A percentile compares a stretch with the other conserved stretches of the same genome.
phyloP scores from a whole-genome alignment of 2,113 vertebrate species.

The Fregata magnificens region DNA sequence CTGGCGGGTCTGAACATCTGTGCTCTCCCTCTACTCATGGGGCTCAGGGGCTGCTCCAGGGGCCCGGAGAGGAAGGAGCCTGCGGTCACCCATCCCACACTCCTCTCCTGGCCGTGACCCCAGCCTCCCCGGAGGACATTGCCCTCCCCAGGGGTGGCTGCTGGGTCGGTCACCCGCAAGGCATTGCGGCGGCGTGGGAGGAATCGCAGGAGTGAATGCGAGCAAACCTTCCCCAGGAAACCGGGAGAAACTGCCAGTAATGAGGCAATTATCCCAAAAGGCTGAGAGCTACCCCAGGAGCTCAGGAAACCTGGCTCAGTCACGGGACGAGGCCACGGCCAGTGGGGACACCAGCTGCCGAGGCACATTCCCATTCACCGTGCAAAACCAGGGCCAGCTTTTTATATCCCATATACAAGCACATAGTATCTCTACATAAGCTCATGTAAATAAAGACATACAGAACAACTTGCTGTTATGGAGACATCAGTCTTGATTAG shows the following conservation, averaged over 20 bases:
- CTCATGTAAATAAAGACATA: not conserved
- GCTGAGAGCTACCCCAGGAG: not conserved
- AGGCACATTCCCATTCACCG: fast-evolving
- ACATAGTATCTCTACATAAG: not conserved
- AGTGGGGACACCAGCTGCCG: not conserved
- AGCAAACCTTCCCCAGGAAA: not conserved
- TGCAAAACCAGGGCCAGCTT: not conserved
- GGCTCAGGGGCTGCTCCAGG: not conserved
- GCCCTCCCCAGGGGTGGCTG: not conserved
- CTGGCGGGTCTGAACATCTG: not conserved
- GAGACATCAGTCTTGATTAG: not conserved
- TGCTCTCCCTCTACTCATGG: not conserved
- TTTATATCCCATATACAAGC: not conserved
- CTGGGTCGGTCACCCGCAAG: not conserved
- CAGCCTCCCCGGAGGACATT: not conserved
- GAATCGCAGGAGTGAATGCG: fast-evolving
- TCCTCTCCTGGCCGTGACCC: fast-evolving
- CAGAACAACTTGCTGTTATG: not conserved
- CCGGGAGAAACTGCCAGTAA: not conserved
- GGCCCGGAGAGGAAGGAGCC: no score
- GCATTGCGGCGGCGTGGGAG: fast-evolving
- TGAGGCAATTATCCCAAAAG: not conserved
- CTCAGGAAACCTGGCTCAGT: not conserved
- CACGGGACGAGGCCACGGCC: fast-evolving
- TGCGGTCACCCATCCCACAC: fast-evolving